Evolutionary conservation across 2,797 vertebrate genomes (phyloP), one percentile per base, ranked within the genome.

Genomic region (Gouania willdenowi): DNA sequence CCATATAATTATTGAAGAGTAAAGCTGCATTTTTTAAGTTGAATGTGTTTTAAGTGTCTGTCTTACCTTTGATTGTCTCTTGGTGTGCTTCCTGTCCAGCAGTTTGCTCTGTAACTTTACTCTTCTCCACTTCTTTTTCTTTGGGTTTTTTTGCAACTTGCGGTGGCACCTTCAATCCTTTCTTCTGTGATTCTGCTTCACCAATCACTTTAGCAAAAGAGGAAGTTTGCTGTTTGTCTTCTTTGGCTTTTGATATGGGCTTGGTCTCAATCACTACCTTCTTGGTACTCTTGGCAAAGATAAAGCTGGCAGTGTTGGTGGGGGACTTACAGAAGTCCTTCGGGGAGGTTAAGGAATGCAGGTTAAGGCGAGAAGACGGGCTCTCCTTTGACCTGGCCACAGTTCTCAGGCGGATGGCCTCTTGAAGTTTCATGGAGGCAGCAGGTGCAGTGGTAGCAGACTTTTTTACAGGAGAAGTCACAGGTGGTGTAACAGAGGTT

Each of bases 81-180:
- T 82, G 56, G 8, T 71, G 67, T 0, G 62, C 79, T 52, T 88
- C 81, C 4, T 77, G 43, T 60, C 83, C 87, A 26, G 68, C 79
- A 77, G 86, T 71, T 26, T 70, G 56, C 48, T 78, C 75, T 20
- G 50, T 56, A 26, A 34, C 71, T 44, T 68, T 75, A 43, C 31
- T 33, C 17, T 13, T 44, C 16, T 84, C 76, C 2, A 3, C 40
- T 46, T 78, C 74, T 71, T 72, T 76, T 26, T 51, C 44, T 49
- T 75, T 82, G 4, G 88, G 95, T 80, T 98, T 99, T 63, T 87
- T 95, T 68, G 95, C 93, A 16, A 98, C 90, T 0, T 94, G 94
- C 7, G 96, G 96, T 3, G 94, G 93, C 13, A 93, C 80, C 81
- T 92, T 98, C 27, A 64, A 28, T 1, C 66, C 75, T 41, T 85